Evolutionary conservation across 1,140 invertebrate species (phyloP).

Genomic region (Chrysopa pallens): DNA sequence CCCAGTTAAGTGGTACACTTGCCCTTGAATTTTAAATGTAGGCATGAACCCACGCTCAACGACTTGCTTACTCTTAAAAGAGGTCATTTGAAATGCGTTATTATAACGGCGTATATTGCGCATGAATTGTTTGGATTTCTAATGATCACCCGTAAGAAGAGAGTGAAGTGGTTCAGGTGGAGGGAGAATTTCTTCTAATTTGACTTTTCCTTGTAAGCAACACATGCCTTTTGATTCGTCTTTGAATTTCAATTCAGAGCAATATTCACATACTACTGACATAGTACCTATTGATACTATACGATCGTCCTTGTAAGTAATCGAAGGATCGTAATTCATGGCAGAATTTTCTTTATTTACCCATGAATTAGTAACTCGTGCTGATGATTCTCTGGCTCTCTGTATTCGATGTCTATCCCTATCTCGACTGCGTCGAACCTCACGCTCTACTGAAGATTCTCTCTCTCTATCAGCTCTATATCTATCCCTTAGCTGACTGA

Average conservation of each 20-base stretch:
- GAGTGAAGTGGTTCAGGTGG: conserved; percentile 14
- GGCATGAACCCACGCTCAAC: conserved; percentile 16
- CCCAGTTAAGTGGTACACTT: conserved; percentile 21
- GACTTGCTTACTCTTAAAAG: conserved; percentile 18
- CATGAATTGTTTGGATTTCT: conserved; percentile 21
- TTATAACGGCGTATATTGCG: conserved; percentile 19
- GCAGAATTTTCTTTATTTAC: too few relatives aligned
- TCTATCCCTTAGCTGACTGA: too few relatives aligned
- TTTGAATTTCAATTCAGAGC: conserved; percentile 20
- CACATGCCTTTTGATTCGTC: conserved; percentile 21
- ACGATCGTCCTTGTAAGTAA: too few relatives aligned
- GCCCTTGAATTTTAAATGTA: conserved; percentile 24
- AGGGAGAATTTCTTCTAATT: conserved; percentile 13
- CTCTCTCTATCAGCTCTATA: too few relatives aligned
- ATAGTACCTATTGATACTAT: conserved; percentile 12
- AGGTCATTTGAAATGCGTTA: conserved; percentile 22
- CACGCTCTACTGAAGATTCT: too few relatives aligned
- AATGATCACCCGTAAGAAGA: conserved; percentile 7
- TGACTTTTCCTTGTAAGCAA: conserved; percentile 19
- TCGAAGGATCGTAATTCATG: too few relatives aligned
- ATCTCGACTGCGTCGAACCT: too few relatives aligned
- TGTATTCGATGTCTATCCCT: too few relatives aligned
- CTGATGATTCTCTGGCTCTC: too few relatives aligned
- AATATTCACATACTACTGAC: conserved; percentile 17
- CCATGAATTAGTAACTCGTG: too few relatives aligned